Conservation (phyloP, 1,140 invertebrate species). For the Sminthurides bifidus region DNA sequence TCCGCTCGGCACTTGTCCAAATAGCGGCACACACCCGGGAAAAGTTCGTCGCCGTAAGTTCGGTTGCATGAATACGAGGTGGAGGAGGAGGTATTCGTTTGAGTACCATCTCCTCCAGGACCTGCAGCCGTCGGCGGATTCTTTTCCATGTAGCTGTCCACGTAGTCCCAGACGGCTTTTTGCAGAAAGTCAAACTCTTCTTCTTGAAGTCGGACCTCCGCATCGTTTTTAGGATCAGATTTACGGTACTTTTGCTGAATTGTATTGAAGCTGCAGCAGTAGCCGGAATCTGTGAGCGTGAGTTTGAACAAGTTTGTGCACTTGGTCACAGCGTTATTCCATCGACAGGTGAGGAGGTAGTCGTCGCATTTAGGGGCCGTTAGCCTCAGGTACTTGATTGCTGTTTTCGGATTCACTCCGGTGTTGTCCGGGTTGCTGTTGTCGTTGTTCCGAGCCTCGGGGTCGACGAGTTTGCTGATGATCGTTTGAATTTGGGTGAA, state of each 20-base stretch:
- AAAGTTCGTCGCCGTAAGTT: constrained; percentile 26
- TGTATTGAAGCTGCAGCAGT: constrained; percentile 29
- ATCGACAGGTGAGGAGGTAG: constrained; percentile 20
- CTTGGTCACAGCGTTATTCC: constrained; percentile 11
- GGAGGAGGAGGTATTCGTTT: constrained; percentile 1
- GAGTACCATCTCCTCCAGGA: no score
- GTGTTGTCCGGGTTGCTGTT: neutral
- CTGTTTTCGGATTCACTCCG: constrained; percentile 11
- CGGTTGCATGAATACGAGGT: constrained; percentile 16
- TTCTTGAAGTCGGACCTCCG: constrained; percentile 21
- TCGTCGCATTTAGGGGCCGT: constrained; percentile 29
- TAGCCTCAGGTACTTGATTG: constrained; percentile 18
- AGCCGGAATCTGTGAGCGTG: constrained; percentile 28
- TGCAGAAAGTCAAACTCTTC: constrained; percentile 23
- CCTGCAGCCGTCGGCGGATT: no score
- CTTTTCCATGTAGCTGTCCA: constrained; percentile 10
- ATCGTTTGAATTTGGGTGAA: constrained; percentile 24
- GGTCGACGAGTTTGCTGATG: constrained; percentile 24
- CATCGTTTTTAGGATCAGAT: constrained; percentile 10
- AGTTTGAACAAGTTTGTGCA: constrained; percentile 25
- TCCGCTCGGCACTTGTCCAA: constrained; percentile 23
- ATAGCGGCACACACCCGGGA: constrained; percentile 14
- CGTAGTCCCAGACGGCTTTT: constrained; percentile 27
- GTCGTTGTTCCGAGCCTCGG: constrained; percentile 20
- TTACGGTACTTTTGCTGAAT: constrained; percentile 9